Evolutionary conservation across 2,888 invertebrate species (phyloP).

Genomic region (Brenthis hecate): DNA sequence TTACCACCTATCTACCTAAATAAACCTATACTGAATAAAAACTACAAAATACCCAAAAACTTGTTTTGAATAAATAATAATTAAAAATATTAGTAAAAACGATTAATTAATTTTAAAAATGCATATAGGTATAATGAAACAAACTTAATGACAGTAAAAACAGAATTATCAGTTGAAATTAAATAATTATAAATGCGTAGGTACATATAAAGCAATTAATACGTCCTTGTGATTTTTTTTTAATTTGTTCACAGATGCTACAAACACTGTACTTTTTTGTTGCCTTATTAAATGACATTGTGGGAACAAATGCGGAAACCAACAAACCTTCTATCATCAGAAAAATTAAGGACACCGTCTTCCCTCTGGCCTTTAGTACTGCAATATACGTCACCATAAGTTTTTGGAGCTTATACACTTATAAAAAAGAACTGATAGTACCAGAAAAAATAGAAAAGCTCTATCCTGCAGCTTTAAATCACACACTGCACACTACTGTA

Average conservation of each 20-base stretch:
- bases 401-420: conserved; percentile 92
- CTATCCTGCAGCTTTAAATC: conserved; percentile 94
- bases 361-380: conserved; percentile 87
- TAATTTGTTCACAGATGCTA: conserved; percentile 82
- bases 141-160: too few relatives aligned
- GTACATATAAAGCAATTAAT: too few relatives aligned
- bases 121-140: too few relatives aligned
- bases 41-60: too few relatives aligned
- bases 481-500: conserved; percentile 92
- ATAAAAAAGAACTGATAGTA: conserved; percentile 93
- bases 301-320: conserved; percentile 84
- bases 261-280: conserved; percentile 89
- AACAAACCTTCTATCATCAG: conserved; percentile 84
- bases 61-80: too few relatives aligned
- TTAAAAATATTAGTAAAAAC: too few relatives aligned
- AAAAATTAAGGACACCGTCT: conserved; percentile 84
- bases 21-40: too few relatives aligned
- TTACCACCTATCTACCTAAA: too few relatives aligned
- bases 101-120: too few relatives aligned
- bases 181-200: too few relatives aligned
- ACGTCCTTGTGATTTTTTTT: neutral
- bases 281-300: conserved; percentile 87
- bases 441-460: conserved; percentile 88
- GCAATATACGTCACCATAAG: conserved; percentile 90
- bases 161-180: too few relatives aligned